phyloP scores from a whole-genome alignment of 2,113 vertebrate genomes.

The Globicephala melas region DNA sequence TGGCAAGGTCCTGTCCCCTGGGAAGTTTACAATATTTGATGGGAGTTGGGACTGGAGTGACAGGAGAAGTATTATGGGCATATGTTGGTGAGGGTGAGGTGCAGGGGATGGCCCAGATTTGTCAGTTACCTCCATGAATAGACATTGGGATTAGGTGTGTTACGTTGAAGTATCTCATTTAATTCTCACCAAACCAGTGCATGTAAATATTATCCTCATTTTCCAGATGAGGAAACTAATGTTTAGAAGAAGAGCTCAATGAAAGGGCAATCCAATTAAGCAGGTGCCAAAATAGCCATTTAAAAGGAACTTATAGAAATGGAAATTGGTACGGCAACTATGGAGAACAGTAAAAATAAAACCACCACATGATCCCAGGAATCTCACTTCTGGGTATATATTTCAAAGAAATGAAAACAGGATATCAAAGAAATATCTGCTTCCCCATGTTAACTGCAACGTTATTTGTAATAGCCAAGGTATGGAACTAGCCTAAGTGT shows the following conservation, averaged over 20 bases:
- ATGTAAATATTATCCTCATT: not conserved
- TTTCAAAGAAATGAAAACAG: not conserved
- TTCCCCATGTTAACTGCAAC: not conserved
- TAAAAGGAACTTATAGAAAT: not conserved
- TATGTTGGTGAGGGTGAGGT: no score
- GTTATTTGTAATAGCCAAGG: not conserved
- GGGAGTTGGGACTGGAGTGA: not conserved
- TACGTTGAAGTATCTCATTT: not conserved
- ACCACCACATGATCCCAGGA: not conserved
- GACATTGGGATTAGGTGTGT: not conserved
- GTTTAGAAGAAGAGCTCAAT: not conserved
- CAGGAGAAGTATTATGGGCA: not conserved
- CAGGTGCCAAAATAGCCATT: not conserved
- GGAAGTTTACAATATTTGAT: not conserved
- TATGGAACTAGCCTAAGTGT: not conserved
- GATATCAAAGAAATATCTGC: not conserved
- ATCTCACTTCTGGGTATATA: not conserved
- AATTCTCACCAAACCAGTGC: not conserved
- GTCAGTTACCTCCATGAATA: not conserved
- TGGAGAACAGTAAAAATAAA: not conserved
- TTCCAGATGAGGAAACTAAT: not conserved
- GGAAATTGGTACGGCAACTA: not conserved
- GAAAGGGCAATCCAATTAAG: not conserved
- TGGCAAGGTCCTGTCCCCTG: not conserved
- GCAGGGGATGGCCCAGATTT: not conserved